These are phyloP conservation scores for Clupea harengus DNA, from an alignment of 2,113 vertebrate species.

Conservation along the genomic window DNA sequence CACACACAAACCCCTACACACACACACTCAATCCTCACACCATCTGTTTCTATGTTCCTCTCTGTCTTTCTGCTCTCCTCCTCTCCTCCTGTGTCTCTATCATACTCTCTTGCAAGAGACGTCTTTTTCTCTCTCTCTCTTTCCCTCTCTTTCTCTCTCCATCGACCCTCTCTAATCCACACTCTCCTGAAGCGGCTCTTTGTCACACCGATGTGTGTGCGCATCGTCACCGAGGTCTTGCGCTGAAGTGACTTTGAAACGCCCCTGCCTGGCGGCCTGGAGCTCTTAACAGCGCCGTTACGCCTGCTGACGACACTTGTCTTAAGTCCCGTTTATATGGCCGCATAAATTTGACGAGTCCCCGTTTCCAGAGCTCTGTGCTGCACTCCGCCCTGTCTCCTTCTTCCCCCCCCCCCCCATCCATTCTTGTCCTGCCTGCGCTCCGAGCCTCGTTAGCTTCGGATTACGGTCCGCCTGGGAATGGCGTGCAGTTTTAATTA, in stretches of 20 bases:
- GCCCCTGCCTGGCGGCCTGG: slow-evolving; percentile 35
- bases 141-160: neutral
- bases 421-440: slow-evolving; percentile 55
- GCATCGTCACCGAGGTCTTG: neutral
- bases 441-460: slow-evolving; percentile 54
- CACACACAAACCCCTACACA: neutral
- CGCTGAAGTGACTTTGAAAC: slow-evolving; percentile 53
- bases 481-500: slow-evolving; percentile 63
- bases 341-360: slow-evolving; percentile 62
- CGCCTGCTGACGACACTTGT: slow-evolving; percentile 53
- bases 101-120: neutral
- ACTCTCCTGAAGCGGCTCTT: neutral
- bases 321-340: slow-evolving; percentile 54
- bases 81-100: neutral
- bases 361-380: neutral
- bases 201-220: neutral
- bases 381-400: slow-evolving; percentile 9
- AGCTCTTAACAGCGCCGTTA: slow-evolving; percentile 55
- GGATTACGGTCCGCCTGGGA: slow-evolving; percentile 61
- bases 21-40: neutral
- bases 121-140: neutral
- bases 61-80: neutral
- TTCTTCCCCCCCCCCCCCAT: slow-evolving; percentile 19
- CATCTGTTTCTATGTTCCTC: neutral
- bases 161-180: neutral